Evolutionary conservation across 2,888 invertebrate genomes (phyloP).

Genomic region (Micoletzkya japonica): DNA sequence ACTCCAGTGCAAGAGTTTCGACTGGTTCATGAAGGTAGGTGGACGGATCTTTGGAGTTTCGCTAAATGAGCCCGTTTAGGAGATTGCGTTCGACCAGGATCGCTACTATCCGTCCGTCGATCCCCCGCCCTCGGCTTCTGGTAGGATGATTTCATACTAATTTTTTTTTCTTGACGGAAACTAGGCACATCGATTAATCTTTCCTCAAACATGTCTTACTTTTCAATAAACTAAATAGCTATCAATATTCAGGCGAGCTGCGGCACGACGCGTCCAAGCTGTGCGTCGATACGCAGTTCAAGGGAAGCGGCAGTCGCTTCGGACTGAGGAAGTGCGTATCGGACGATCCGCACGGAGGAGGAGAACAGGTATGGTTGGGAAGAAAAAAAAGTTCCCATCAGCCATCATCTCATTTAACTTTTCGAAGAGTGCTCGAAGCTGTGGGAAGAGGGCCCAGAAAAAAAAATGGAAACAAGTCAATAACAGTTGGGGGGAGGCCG

Average conservation of each 20-base stretch:
- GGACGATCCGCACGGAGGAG: constrained; percentile 52
- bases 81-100: constrained; percentile 82
- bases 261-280: constrained; percentile 64
- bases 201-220: too few species aligned
- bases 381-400: too few species aligned
- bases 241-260: constrained; percentile 49
- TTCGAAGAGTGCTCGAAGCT: too few species aligned
- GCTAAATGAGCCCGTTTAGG: constrained; percentile 18
- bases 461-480: too few species aligned
- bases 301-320: constrained; percentile 55
- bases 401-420: too few species aligned
- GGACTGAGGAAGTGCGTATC: constrained; percentile 53
- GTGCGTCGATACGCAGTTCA: constrained; percentile 65
- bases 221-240: too few species aligned
- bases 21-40: constrained; percentile 82
- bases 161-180: too few species aligned
- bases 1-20: constrained; percentile 85
- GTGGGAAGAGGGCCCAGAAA: too few species aligned
- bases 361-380: constrained; percentile 58
- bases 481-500: too few species aligned
- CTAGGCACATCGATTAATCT: constrained; percentile 1
- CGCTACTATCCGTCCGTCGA: constrained; percentile 85
- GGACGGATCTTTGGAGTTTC: background rate
- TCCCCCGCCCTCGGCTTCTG: constrained; percentile 80
- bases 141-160: too few species aligned